Conservation (phyloP, 2,888 invertebrate species). For the Vanessa cardui region DNA sequence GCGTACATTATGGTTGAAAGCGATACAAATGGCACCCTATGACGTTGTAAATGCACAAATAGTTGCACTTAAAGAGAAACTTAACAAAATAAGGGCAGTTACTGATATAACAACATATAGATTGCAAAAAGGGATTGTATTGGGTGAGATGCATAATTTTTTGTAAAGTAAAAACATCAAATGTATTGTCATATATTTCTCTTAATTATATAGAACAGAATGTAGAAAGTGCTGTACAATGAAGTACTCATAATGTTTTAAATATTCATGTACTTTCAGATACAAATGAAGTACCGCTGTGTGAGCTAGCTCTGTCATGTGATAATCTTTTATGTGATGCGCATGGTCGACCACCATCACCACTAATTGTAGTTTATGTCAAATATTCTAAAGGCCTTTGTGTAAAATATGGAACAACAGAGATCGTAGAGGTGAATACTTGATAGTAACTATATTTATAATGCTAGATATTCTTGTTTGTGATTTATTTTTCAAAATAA, state of each 20-base stretch:
- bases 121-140: conserved; percentile 85
- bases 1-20: conserved; percentile 92
- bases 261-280: conserved; percentile 76
- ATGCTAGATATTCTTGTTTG: too few relatives aligned
- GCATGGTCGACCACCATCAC: conserved; percentile 92
- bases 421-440: conserved; percentile 89
- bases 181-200: not conserved
- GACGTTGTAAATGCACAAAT: conserved; percentile 90
- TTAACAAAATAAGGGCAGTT: conserved; percentile 84
- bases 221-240: not conserved
- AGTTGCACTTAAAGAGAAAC: conserved; percentile 84
- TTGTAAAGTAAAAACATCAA: not conserved
- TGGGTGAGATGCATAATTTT: conserved; percentile 76
- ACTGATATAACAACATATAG: conserved; percentile 88
- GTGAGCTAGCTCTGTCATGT: conserved; percentile 93
- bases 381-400: conserved; percentile 85
- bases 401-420: conserved; percentile 93
- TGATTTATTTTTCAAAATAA: too few relatives aligned
- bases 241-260: not conserved
- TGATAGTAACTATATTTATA: too few relatives aligned
- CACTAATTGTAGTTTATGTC: conserved; percentile 89
- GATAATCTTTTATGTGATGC: conserved; percentile 94
- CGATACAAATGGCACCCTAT: conserved; percentile 92
- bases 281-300: conserved; percentile 91
- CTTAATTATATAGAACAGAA: too few relatives aligned